Evolutionary conservation across 23 tunicate species (phyloP), one percentile per base, ranked within the genome.

Genomic region (Botrylloides violaceus): DNA sequence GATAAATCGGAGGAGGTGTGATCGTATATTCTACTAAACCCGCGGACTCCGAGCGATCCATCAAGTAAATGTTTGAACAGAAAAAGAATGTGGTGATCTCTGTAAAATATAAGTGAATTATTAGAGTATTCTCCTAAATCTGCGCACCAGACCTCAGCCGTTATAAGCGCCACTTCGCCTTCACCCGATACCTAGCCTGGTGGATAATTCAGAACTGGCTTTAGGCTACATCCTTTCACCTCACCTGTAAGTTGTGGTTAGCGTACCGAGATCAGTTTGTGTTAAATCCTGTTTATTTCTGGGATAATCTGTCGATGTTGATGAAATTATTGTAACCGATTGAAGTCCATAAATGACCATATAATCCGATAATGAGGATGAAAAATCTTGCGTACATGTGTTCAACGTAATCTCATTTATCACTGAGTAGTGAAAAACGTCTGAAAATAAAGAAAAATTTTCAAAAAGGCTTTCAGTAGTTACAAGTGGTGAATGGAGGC

Each of bases 241-340:
- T n/a, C n/a, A 68, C 74, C 28, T 35, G 57, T 68, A 68, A 24
- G 25, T 43, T 39, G 56, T 68, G 29, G 74, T 68, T 37, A 2
- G 36, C 9, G 36, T 31, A 5, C 58, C 7, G 26, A 32, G 49
- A 43, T 68, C 74, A 24, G 74, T 68, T 37, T 68, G 74, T n/a
- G 74, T 19, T 56, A 68, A 15, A 0, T 36, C 26, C 74, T 35
- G 7, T 37, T 19, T 37, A 26, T 43, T 68, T 1, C 58, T 24
- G 26, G 74, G 74, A 26, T 68, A 37, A 43, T 68, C 74, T 32
- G 74, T 68, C 30, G 74, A 68, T 15, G 74, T 68, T 24, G 56
- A 24, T 24, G 74, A 68, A 22, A 37, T 39, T 18, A 68, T 68
- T 0, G 74, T 68, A 28, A 68, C 74, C 37, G 36, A 25, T 22